Evolutionary conservation across 2,113 vertebrate species (phyloP).

Genomic region (Myiozetetes cayanensis): DNA sequence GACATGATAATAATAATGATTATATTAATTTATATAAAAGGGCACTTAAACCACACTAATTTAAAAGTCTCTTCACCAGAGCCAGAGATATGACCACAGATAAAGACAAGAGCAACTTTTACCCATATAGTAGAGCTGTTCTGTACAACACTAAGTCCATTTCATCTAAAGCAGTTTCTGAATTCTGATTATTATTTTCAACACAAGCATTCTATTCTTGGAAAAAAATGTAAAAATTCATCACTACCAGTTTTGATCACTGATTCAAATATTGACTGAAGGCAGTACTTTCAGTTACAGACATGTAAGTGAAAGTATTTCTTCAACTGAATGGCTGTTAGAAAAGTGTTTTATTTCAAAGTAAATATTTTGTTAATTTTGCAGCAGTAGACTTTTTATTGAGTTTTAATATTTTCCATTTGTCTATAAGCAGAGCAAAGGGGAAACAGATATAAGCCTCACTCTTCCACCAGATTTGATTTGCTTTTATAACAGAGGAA

Average conservation of each 20-base stretch:
- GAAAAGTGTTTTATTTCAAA: not conserved
- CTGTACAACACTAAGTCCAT: not conserved
- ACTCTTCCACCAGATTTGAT: not conserved
- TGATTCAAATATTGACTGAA: not conserved
- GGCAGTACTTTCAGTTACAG: not conserved
- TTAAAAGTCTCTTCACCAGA: not conserved
- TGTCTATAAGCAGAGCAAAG: not conserved
- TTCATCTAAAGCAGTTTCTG: not conserved
- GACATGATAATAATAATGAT: not conserved
- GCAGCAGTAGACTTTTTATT: not conserved
- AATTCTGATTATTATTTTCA: not conserved
- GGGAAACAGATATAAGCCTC: not conserved
- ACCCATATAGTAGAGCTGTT: not conserved
- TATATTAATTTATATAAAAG: not conserved
- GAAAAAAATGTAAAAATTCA: not conserved
- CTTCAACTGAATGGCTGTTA: not conserved
- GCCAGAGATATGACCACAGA: not conserved
- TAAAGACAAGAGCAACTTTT: not conserved
- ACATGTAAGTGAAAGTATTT: not conserved
- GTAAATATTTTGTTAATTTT: not conserved
- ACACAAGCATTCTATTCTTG: not conserved
- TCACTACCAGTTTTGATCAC: not conserved
- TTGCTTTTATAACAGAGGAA: not conserved
- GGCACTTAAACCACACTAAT: not conserved
- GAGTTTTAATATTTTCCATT: not conserved